phyloP scores from a whole-genome alignment of 2,113 vertebrate genomes.

The Galbula dea region DNA sequence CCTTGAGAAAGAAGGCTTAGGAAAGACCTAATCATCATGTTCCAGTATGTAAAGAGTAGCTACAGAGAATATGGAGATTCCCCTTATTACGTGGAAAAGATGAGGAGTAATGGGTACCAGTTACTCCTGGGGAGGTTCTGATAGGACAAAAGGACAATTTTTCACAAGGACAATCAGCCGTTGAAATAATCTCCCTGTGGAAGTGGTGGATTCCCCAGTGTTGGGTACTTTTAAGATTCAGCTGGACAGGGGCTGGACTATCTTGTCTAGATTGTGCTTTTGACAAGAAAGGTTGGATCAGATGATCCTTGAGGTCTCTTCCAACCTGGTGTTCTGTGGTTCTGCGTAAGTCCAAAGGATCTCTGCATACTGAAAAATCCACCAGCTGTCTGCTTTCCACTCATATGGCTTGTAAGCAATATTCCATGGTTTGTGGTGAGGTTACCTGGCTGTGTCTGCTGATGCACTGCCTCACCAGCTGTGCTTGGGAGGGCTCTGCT shows the following conservation, averaged over 20 bases:
- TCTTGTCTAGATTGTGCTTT: not conserved
- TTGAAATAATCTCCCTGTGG: not conserved
- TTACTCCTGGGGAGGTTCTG: too few species aligned
- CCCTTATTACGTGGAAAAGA: not conserved
- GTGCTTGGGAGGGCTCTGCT: not conserved
- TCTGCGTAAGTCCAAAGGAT: not conserved
- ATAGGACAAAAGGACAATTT: too few species aligned
- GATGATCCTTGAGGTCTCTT: not conserved
- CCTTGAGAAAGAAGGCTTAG: not conserved
- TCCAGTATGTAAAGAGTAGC: not conserved
- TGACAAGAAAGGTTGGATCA: not conserved
- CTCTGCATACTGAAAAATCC: not conserved
- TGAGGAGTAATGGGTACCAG: not conserved
- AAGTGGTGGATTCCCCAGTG: not conserved
- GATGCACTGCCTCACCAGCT: not conserved
- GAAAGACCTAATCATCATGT: not conserved
- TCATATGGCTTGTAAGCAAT: fast-evolving
- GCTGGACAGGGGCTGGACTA: not conserved
- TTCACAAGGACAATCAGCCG: not conserved
- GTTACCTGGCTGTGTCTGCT: not conserved
- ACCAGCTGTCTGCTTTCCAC: not conserved
- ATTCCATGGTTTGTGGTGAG: not conserved
- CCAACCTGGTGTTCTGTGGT: not conserved
- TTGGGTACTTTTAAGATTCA: not conserved
- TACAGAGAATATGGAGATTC: not conserved